Evolutionary conservation across 2,888 invertebrate species (phyloP).

Genomic region (Argyresthia goedartella): DNA sequence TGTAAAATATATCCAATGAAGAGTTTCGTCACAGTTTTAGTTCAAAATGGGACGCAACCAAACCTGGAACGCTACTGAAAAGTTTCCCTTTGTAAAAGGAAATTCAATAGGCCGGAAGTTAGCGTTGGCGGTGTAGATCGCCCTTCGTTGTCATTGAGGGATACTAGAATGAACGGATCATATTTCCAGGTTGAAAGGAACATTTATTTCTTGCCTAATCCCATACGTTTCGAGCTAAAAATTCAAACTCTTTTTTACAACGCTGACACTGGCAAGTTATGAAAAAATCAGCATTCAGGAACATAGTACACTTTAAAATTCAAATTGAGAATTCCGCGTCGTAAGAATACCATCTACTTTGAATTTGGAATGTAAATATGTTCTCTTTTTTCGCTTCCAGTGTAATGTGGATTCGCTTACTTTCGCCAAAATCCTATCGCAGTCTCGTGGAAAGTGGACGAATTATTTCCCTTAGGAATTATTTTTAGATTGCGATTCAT

Average conservation of each 20-base stretch:
- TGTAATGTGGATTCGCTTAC: no score
- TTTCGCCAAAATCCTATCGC: no score
- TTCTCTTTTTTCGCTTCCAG: neutral
- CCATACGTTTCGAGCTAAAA: neutral
- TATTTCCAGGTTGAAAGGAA: neutral
- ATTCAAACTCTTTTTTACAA: neutral
- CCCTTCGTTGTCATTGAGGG: neutral
- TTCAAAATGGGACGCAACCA: conserved; percentile 38
- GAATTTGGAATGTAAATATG: conserved; percentile 4
- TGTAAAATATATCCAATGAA: conserved; percentile 11
- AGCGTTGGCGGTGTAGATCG: neutral
- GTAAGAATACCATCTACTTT: conserved; percentile 2
- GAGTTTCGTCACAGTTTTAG: conserved; percentile 48
- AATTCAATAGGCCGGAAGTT: conserved; percentile 38
- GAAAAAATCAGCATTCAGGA: neutral
- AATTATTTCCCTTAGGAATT: no score
- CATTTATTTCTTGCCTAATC: neutral
- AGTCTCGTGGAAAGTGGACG: no score
- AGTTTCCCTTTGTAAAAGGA: conserved; percentile 58
- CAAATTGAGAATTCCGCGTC: conserved; percentile 18
- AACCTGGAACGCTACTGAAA: conserved; percentile 47
- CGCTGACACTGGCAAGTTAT: neutral
- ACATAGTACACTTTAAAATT: conserved; percentile 15
- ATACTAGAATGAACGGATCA: neutral
- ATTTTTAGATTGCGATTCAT: neutral